These are phyloP conservation scores for Nephotettix cincticeps DNA, from an alignment of 1,140 invertebrate species.

Conservation along the genomic window DNA sequence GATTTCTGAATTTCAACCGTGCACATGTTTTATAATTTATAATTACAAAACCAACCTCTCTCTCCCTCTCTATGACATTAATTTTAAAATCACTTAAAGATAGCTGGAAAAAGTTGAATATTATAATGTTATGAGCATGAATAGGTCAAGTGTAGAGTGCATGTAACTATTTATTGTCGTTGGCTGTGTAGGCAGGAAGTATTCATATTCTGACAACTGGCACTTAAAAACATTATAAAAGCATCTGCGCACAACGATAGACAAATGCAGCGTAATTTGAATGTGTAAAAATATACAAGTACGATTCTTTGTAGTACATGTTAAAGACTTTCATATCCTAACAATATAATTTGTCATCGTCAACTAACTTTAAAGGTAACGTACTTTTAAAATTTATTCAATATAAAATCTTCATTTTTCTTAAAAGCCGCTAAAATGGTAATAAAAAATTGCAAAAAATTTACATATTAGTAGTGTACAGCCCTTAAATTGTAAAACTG, in stretches of 20 bases:
- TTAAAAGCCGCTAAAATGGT: slow-evolving; percentile 19
- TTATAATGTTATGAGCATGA: not conserved
- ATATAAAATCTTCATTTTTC: slow-evolving; percentile 14
- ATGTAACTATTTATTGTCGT: not conserved
- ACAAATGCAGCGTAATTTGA: slow-evolving; percentile 21
- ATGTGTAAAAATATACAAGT: slow-evolving; percentile 22
- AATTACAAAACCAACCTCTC: too few species aligned
- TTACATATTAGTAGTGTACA: slow-evolving; percentile 18
- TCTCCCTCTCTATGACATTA: too few species aligned
- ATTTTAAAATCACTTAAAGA: not conserved
- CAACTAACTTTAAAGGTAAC: slow-evolving; percentile 10
- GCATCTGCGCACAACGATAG: slow-evolving; percentile 8
- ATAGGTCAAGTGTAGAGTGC: not conserved
- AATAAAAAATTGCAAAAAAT: slow-evolving; percentile 11
- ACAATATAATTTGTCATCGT: slow-evolving; percentile 6
- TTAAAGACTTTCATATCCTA: slow-evolving; percentile 18
- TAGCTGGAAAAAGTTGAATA: not conserved
- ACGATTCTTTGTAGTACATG: slow-evolving; percentile 18
- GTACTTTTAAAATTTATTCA: slow-evolving; percentile 14
- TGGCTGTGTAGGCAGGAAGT: not conserved
- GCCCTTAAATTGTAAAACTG: slow-evolving; percentile 19
- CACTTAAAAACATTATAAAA: slow-evolving; percentile 4
- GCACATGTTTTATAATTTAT: too few species aligned
- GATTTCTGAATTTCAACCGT: too few species aligned
- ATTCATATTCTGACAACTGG: slow-evolving; percentile 6